Evolutionary conservation across 2,113 vertebrate genomes (phyloP), one percentile per base, ranked within the genome.

Genomic region (Pelodiscus sinensis): DNA sequence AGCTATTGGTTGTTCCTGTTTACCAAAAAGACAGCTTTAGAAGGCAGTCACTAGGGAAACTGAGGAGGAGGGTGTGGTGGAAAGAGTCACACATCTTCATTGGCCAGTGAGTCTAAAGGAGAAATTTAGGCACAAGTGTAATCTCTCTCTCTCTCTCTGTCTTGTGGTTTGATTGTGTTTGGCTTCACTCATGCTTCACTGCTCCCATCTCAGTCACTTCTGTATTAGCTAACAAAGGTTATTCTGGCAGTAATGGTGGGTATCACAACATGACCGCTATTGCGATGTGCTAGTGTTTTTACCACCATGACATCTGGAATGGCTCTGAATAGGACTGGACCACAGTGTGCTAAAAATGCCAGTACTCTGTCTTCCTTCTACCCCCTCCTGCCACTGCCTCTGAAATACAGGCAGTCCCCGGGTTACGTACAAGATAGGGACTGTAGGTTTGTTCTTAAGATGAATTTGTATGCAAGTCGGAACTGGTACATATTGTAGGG

Each of bases 51-150:
- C 11, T 4, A 5, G 78, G 91, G 78, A 94, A 93, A 92, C 2
- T 58, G 73, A 89, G 60, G 79, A 27, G 83, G 57, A 31, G 89
- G 96, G 92, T 84, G 90, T 22, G 87, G 94, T 79, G 85, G 75
- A 93, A 95, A 92, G 62, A 75, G 83, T 92, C 90, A 89, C 5
- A 0, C 50, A 0, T 79, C 90, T 92, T 92, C 89, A 75, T 80
- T 87, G 38, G 13, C 92, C 24, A 88, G 85, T 4, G 52, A 27
- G 24, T 1, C 50, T 79, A 68, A 68, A n/a, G 8, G 31, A 68
- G 65, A 15, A 18, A 68, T n/a, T 18, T n/a, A 82, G 90, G 38
- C 71, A 44, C 5, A 6, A 18, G 22, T 6, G 22, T 22, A 75
- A 75, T 25, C 71, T 44, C 22, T 75, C 71, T 44, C 35, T 12